Conservation (phyloP, 2,888 invertebrate species). For the Ophion ellenae region DNA sequence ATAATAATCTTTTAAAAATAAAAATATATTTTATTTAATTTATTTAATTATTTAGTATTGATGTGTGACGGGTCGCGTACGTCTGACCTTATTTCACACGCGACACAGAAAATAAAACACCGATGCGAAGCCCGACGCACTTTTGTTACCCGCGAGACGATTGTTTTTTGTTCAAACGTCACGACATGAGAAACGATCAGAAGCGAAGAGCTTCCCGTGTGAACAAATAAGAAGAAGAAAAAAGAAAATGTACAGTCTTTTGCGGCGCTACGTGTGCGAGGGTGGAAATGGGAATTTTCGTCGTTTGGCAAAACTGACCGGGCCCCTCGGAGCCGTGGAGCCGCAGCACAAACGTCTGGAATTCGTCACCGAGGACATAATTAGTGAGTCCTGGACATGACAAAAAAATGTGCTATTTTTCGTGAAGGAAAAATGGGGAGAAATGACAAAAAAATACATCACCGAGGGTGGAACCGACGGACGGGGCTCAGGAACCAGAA, state of each 20-base stretch:
- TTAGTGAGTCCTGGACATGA: constrained; percentile 64
- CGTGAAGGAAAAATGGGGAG: not conserved
- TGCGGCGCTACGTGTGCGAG: constrained; percentile 8
- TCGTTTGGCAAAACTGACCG: constrained; percentile 45
- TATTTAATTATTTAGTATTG: no score
- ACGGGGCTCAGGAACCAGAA: no score
- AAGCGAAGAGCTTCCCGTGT: not conserved
- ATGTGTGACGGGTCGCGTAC: no score
- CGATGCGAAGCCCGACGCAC: not conserved
- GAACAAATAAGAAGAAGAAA: not conserved
- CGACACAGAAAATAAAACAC: not conserved
- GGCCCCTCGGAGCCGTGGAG: constrained; percentile 60
- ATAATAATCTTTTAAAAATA: no score
- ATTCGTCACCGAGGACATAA: constrained; percentile 65
- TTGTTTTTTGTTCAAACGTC: constrained; percentile 16
- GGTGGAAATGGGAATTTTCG: constrained; percentile 14
- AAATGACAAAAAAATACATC: not conserved
- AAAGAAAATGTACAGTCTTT: constrained; percentile 54
- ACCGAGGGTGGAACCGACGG: no score
- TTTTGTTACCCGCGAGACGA: not conserved
- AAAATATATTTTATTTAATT: no score
- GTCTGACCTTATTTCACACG: not conserved
- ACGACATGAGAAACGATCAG: not conserved
- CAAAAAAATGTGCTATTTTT: not conserved
- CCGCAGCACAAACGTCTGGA: constrained; percentile 64